A percentile compares a stretch with the other conserved stretches of the same genome.
These are phyloP conservation scores for Andrena marginata DNA, from an alignment of 2,888 invertebrate genomes.

Conservation along the genomic window DNA sequence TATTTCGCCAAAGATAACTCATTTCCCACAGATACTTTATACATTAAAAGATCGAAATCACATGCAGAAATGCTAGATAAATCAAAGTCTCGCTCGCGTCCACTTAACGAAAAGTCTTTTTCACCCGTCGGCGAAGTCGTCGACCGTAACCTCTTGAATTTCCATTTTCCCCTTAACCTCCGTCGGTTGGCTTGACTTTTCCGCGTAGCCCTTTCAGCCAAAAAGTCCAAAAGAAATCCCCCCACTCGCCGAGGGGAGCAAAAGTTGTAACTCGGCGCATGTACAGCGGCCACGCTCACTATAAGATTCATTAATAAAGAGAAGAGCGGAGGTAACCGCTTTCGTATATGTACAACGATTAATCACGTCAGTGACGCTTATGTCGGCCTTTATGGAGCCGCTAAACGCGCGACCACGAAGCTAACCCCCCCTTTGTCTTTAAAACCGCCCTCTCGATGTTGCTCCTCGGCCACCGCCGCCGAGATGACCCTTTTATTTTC, in stretches of 20 bases:
- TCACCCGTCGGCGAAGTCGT: conserved; percentile 5
- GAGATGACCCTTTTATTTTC: conserved; percentile 28
- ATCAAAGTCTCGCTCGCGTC: neutral
- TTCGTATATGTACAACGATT: conserved; percentile 59
- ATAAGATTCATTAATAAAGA: conserved; percentile 61
- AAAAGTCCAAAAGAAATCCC: neutral
- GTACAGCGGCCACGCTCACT: conserved; percentile 17
- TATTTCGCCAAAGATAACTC: too few species aligned
- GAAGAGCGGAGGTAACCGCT: conserved; percentile 28
- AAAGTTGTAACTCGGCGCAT: conserved; percentile 37
- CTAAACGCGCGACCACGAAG: conserved; percentile 57
- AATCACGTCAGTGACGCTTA: conserved; percentile 62
- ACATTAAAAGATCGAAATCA: too few species aligned
- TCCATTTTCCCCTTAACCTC: conserved; percentile 1
- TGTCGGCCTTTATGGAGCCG: conserved; percentile 56
- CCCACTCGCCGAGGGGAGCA: neutral
- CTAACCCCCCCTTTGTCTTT: conserved; percentile 54
- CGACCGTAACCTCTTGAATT: conserved; percentile 3
- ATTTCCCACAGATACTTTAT: too few species aligned
- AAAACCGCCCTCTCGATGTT: conserved; percentile 36
- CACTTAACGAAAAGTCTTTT: neutral
- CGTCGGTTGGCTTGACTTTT: neutral
- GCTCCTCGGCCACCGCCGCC: conserved; percentile 23
- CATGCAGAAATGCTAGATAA: neutral
- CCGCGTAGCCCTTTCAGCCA: conserved; percentile 1